Conservation (phyloP, 2,888 invertebrate genomes). For the Galerucella calmariensis region DNA sequence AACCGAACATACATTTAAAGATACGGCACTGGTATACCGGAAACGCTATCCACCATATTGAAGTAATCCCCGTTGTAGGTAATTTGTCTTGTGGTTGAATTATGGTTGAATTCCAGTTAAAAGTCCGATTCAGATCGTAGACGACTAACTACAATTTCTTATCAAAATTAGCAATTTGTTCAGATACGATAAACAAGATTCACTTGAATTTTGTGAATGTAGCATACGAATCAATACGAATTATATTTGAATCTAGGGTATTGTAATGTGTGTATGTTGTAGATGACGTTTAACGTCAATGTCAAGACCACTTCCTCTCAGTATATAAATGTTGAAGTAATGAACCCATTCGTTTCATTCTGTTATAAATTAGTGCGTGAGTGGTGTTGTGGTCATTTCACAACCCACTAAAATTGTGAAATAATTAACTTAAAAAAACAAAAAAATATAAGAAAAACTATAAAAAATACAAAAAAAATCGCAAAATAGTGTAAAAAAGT, state of each 20-base stretch:
- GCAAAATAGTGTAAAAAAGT: slow-evolving; percentile 75
- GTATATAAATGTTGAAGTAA: slow-evolving; percentile 40
- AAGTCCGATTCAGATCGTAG: neutral
- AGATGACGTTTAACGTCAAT: neutral
- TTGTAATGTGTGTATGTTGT: neutral
- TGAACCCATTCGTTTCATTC: slow-evolving; percentile 50
- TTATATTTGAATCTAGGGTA: slow-evolving; percentile 3
- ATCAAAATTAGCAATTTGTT: too few species aligned
- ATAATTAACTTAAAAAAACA: slow-evolving; percentile 53
- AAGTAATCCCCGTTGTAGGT: too few species aligned
- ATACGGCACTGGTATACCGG: too few species aligned
- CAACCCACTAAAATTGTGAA: slow-evolving; percentile 54
- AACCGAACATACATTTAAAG: too few species aligned
- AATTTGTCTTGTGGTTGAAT: too few species aligned
- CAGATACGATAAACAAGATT: neutral
- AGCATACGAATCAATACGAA: neutral
- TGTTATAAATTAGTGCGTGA: slow-evolving; percentile 52
- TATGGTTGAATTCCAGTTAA: neutral
- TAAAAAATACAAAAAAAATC: slow-evolving; percentile 77
- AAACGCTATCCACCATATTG: too few species aligned
- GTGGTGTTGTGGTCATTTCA: slow-evolving; percentile 55
- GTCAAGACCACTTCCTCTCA: slow-evolving; percentile 40
- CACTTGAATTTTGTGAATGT: neutral
- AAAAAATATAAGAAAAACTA: slow-evolving; percentile 75
- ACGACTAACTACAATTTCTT: too few species aligned